Conservation (phyloP, 2,113 vertebrate genomes). For the Apodemus speciosus region DNA sequence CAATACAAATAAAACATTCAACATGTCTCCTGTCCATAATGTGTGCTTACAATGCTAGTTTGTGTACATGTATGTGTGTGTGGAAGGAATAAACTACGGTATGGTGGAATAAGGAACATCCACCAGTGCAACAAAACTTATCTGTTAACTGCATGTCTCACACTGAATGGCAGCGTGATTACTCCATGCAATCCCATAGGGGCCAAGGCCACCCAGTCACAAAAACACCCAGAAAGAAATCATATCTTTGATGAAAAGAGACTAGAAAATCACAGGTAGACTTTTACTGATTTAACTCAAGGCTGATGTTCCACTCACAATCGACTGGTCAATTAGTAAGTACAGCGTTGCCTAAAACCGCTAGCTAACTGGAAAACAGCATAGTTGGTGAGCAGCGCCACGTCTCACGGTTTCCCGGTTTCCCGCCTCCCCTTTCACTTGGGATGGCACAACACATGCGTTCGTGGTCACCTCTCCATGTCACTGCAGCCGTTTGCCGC, state of each 20-base stretch:
- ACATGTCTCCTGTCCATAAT: background rate
- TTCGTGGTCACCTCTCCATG: background rate
- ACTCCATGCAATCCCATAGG: background rate
- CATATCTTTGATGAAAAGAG: slow-evolving; percentile 7
- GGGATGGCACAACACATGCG: background rate
- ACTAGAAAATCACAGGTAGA: background rate
- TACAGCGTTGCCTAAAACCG: background rate
- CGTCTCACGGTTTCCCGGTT: background rate
- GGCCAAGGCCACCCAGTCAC: background rate
- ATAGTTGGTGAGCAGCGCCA: background rate
- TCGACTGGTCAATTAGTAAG: background rate
- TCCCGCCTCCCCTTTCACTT: too few relatives aligned
- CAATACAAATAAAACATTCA: background rate
- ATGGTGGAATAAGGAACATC: background rate
- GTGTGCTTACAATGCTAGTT: background rate
- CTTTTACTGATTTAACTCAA: slow-evolving; percentile 1
- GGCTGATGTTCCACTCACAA: background rate
- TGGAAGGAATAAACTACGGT: background rate
- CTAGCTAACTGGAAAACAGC: background rate
- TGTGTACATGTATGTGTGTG: background rate
- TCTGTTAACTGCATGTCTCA: background rate
- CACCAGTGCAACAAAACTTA: background rate
- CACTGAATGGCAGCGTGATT: background rate
- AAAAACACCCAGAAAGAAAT: background rate
- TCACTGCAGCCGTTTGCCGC: too few relatives aligned